Conservation (phyloP, 1,140 invertebrate species). For the Fopius arisanus region DNA sequence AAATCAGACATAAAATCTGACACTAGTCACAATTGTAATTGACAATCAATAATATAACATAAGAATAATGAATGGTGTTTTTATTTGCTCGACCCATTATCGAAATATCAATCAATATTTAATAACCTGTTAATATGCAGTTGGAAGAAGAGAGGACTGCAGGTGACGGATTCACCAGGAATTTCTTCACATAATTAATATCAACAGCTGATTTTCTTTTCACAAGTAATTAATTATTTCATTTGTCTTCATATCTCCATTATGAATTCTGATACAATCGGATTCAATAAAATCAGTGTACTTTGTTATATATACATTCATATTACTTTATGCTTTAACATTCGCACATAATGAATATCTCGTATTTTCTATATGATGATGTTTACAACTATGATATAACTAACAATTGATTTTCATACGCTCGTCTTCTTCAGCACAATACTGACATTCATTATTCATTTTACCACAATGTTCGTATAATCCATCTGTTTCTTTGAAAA, state of each 20-base stretch:
- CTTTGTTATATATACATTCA: constrained; percentile 44
- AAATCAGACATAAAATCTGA: too few relatives aligned
- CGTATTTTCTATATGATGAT: constrained; percentile 18
- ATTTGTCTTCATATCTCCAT: constrained; percentile 39
- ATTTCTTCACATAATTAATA: too few relatives aligned
- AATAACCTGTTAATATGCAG: too few relatives aligned
- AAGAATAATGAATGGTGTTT: too few relatives aligned
- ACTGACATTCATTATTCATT: constrained; percentile 41
- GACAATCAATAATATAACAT: too few relatives aligned
- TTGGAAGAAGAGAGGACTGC: too few relatives aligned
- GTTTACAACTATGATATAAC: constrained; percentile 29
- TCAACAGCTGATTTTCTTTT: neutral
- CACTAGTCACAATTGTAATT: too few relatives aligned
- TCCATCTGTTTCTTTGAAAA: constrained; percentile 9
- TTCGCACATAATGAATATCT: constrained; percentile 38
- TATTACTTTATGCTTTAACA: constrained; percentile 44
- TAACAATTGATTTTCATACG: constrained; percentile 46
- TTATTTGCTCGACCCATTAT: too few relatives aligned
- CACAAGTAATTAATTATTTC: constrained; percentile 15
- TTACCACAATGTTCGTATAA: neutral
- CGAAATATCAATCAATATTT: too few relatives aligned
- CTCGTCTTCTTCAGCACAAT: constrained; percentile 37
- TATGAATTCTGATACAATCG: constrained; percentile 51
- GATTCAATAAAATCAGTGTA: constrained; percentile 39
- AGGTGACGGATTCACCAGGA: too few relatives aligned